Evolutionary conservation across 2,888 invertebrate species (phyloP).

Genomic region (Furcula furcula): DNA sequence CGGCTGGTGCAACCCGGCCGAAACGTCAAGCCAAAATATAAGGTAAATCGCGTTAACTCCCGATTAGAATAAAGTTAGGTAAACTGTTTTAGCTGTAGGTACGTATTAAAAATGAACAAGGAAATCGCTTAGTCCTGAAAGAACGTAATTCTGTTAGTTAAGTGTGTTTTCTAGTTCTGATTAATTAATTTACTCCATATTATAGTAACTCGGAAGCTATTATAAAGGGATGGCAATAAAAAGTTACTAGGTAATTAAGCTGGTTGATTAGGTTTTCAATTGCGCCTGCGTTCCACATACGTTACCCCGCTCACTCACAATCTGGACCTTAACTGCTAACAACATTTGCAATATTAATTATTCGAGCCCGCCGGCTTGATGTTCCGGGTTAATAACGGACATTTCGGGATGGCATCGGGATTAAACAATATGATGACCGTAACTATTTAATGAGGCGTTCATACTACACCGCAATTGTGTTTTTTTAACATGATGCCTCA

Average conservation of each 20-base stretch:
- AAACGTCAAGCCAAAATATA: no score
- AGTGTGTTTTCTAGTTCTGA: no score
- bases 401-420: slow-evolving; percentile 54
- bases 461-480: slow-evolving; percentile 33
- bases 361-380: slow-evolving; percentile 52
- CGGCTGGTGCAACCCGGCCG: no score
- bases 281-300: slow-evolving; percentile 8
- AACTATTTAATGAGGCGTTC: slow-evolving; percentile 59
- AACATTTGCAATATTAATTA: slow-evolving; percentile 79
- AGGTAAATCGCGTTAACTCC: no score
- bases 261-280: neutral
- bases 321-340: slow-evolving; percentile 63
- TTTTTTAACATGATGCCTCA: slow-evolving; percentile 26
- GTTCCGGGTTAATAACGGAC: slow-evolving; percentile 62
- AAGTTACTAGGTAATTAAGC: neutral
- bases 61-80: no score
- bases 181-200: no score
- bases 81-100: no score
- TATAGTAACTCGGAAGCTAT: no score
- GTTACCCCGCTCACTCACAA: slow-evolving; percentile 33
- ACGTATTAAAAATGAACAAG: no score
- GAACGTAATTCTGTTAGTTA: no score
- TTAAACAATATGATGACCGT: slow-evolving; percentile 61
- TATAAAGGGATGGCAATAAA: neutral
- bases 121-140: no score